These are phyloP conservation scores for Manis crassicaudata DNA, from an alignment of 2,797 vertebrate genomes.

Conservation along the genomic window DNA sequence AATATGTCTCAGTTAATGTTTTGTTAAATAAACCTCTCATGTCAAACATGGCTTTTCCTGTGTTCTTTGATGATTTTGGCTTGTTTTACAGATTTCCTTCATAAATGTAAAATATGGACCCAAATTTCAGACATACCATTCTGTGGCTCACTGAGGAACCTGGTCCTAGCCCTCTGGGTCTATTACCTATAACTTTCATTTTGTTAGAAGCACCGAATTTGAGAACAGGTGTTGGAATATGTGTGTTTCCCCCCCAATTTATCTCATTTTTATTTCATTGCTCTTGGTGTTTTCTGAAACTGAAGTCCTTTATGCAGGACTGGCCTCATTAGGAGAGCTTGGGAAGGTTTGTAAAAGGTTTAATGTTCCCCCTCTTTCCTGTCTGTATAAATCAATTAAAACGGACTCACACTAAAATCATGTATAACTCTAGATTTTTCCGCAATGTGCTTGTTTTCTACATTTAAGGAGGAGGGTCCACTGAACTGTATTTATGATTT, in stretches of 20 bases:
- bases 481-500: slow-evolving; percentile 63
- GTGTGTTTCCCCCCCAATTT: slow-evolving; percentile 14
- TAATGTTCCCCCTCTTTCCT: slow-evolving; percentile 51
- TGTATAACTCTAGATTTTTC: slow-evolving; percentile 61
- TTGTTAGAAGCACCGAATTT: slow-evolving; percentile 41
- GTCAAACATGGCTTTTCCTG: slow-evolving; percentile 67
- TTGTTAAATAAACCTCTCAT: slow-evolving; percentile 82
- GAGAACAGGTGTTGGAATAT: slow-evolving; percentile 66
- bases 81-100: slow-evolving; percentile 76
- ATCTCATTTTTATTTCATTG: slow-evolving; percentile 73
- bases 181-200: slow-evolving; percentile 65
- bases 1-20: slow-evolving; percentile 78
- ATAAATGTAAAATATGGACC: slow-evolving; percentile 73
- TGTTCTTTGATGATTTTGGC: slow-evolving; percentile 78
- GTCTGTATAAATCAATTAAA: slow-evolving; percentile 72
- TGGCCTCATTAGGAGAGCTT: slow-evolving; percentile 65
- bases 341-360: slow-evolving; percentile 66
- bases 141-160: slow-evolving; percentile 68
- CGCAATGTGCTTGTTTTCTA: slow-evolving; percentile 52
- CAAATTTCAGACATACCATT: slow-evolving; percentile 84
- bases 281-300: slow-evolving; percentile 70
- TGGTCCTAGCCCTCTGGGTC: slow-evolving; percentile 56
- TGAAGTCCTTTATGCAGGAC: slow-evolving; percentile 72
- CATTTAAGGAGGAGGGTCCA: slow-evolving; percentile 41
- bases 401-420: slow-evolving; percentile 45